Evolutionary conservation across 2,797 vertebrate genomes (phyloP), one percentile per base, ranked within the genome.

Genomic region (Pagetopsis macropterus): DNA sequence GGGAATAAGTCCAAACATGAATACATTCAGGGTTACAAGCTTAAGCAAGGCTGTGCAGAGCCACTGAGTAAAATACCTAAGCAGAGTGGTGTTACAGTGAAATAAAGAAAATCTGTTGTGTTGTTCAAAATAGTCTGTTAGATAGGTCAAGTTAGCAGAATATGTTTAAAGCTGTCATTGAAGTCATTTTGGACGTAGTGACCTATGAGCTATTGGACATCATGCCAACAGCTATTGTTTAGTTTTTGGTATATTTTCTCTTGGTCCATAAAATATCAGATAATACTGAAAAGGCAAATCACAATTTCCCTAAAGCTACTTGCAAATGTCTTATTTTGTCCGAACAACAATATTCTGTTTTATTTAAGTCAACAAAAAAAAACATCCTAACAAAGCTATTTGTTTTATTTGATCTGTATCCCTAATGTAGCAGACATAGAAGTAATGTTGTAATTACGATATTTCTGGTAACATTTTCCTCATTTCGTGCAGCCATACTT

Each of bases 1-100:
- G 69, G 84, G 77, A 84, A 76, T 65, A 64, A 84, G 83, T 82
- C 75, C 72, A 86, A 87, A 87, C 74, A 70, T 19, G 44, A 75
- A 70, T 64, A 31, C 81, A 79, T 86, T 75, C 56, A 79, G 68
- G 68, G 65, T 70, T 72, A 64, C 64, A 76, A 74, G 67, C 33
- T 52, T 74, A 23, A 76, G 64, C 45, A 9, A 61, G 56, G 69
- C 49, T 46, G 65, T 46, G 49, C 15, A 58, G 21, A 64, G 37
- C 58, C 41, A 48, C 27, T 27, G 27, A 27, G 27, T 16, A 33
- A 33, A 50, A 66, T 5, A 40, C 46, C 16, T 14, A 5, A 56
- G 31, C 19, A 40, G n/a, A 49, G 15, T 10, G 5, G 59, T 16
- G 58, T 61, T 37, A 2, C 27, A 44, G 15, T 52, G 8, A 31